phyloP scores from a whole-genome alignment of 2,113 vertebrate genomes.

The Ondatra zibethicus region DNA sequence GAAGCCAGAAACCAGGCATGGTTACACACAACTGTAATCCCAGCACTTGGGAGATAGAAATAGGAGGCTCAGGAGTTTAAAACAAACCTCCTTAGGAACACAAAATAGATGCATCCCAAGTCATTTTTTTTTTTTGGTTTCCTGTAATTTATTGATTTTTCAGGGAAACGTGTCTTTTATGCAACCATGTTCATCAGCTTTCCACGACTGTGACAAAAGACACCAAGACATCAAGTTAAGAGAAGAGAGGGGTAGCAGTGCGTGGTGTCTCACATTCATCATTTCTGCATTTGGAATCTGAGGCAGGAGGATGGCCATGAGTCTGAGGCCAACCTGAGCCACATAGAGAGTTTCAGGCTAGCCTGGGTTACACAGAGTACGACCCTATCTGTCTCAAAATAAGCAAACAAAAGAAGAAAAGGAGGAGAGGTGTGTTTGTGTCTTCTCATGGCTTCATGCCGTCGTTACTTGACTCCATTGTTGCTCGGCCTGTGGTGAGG shows the following conservation, averaged over 20 bases:
- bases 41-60: background rate
- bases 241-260: background rate
- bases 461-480: background rate
- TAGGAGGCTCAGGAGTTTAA: background rate
- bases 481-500: background rate
- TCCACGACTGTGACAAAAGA: background rate
- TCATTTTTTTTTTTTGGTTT: background rate
- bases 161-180: background rate
- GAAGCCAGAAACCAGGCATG: background rate
- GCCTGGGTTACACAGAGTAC: background rate
- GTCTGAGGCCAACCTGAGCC: background rate
- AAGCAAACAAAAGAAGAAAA: background rate
- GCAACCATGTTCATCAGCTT: background rate
- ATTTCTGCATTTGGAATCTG: background rate
- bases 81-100: background rate
- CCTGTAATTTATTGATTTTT: background rate
- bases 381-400: background rate
- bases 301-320: background rate
- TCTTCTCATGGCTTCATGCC: background rate
- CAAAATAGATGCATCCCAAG: too few relatives aligned
- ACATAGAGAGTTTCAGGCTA: background rate
- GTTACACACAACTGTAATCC: background rate
- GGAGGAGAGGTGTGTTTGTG: background rate
- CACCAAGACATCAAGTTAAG: background rate
- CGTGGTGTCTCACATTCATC: background rate